Conservation (phyloP, 2,113 vertebrate species). For the Syngnathus typhle region DNA sequence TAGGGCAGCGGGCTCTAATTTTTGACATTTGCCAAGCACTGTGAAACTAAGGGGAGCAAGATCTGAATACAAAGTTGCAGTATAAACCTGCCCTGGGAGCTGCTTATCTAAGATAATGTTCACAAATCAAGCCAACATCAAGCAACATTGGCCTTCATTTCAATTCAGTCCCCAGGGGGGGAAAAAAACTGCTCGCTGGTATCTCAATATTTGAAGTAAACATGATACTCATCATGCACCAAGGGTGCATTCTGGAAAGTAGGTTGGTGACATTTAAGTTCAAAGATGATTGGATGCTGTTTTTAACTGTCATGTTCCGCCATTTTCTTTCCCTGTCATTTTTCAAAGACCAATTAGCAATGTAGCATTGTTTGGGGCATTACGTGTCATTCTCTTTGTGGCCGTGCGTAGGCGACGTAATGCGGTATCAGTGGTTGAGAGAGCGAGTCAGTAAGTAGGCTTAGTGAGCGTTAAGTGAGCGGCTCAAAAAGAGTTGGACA, state of each 20-base stretch:
- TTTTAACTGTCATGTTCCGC: too few relatives aligned
- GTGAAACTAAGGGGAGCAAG: neutral
- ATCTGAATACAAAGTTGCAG: neutral
- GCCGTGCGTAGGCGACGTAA: slow-evolving; percentile 34
- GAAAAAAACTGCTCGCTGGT: neutral
- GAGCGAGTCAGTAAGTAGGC: slow-evolving; percentile 34
- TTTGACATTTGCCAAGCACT: neutral
- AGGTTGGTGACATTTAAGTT: too few relatives aligned
- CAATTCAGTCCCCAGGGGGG: neutral
- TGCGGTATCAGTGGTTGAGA: slow-evolving; percentile 37
- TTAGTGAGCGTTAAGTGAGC: slow-evolving; percentile 28
- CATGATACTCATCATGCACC: too few relatives aligned
- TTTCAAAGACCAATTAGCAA: slow-evolving; percentile 35
- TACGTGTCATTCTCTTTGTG: slow-evolving; percentile 10
- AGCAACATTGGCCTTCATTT: neutral
- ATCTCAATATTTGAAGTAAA: neutral
- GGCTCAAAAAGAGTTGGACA: slow-evolving; percentile 31
- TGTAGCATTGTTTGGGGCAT: slow-evolving; percentile 6
- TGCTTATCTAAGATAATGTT: neutral
- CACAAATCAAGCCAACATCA: neutral
- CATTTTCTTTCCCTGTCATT: too few relatives aligned
- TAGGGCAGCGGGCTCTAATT: neutral
- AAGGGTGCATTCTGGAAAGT: neutral
- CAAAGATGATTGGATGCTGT: neutral
- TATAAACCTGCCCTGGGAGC: neutral